A percentile compares a stretch with the other conserved stretches of the same genome.
These are phyloP conservation scores for Athene cunicularia DNA, from an alignment of 2,113 vertebrate genomes.

Conservation along the genomic window DNA sequence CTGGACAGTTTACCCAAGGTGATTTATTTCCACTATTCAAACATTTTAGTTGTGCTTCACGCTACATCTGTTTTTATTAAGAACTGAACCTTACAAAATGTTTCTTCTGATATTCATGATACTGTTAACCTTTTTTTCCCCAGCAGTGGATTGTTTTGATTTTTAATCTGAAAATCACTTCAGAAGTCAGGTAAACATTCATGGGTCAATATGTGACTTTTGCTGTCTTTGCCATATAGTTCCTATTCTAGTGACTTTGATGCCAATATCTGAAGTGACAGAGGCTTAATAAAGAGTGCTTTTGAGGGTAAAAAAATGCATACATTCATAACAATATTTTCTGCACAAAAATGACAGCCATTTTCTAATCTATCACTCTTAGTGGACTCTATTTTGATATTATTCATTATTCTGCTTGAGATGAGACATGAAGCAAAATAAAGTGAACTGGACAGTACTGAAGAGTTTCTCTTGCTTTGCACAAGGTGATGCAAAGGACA, in stretches of 20 bases:
- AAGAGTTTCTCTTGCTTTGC: neutral
- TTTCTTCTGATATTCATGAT: neutral
- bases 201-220: neutral
- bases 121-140: neutral
- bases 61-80: neutral
- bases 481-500: neutral
- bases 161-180: slow-evolving; percentile 18
- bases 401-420: neutral
- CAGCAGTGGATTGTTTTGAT: neutral
- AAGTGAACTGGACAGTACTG: neutral
- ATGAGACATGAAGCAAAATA: neutral
- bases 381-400: neutral
- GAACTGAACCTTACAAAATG: neutral
- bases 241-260: neutral
- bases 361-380: neutral
- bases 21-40: neutral
- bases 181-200: neutral
- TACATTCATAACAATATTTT: neutral
- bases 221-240: neutral
- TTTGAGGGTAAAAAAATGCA: neutral
- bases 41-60: neutral
- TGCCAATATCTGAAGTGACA: neutral
- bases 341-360: neutral
- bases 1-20: neutral
- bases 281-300: neutral